Evolutionary conservation across 2,888 invertebrate species (phyloP).

Genomic region (Apodemia mormo): DNA sequence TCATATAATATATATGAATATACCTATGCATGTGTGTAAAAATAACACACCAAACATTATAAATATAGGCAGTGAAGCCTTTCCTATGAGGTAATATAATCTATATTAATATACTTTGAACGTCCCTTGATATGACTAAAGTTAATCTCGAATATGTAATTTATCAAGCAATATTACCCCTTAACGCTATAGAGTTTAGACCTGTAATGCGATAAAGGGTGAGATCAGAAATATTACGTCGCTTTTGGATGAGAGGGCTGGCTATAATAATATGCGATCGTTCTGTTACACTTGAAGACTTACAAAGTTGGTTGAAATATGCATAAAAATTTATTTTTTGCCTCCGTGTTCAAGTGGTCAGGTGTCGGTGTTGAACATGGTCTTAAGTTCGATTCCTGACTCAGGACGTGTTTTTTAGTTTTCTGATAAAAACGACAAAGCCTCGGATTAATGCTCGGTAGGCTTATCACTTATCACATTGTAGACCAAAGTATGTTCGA

Average conservation of each 20-base stretch:
- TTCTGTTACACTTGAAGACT: neutral
- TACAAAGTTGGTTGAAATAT: neutral
- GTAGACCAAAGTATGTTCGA: too few species aligned
- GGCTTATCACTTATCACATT: too few species aligned
- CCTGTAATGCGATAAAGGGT: neutral
- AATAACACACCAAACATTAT: constrained; percentile 1
- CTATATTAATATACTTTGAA: constrained; percentile 12
- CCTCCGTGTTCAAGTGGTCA: neutral
- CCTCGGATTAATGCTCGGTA: too few species aligned
- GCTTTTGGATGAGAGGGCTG: constrained; percentile 5
- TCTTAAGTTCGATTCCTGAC: too few species aligned
- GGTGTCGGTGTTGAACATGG: too few species aligned
- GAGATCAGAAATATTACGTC: neutral
- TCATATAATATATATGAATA: too few species aligned
- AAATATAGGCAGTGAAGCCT: neutral
- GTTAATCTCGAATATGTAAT: constrained; percentile 9
- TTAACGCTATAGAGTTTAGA: neutral
- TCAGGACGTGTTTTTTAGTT: too few species aligned
- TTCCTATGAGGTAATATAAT: neutral
- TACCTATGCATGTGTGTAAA: neutral
- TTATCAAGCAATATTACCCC: neutral
- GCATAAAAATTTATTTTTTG: neutral
- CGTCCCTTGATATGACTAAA: constrained; percentile 9
- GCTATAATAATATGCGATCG: neutral
- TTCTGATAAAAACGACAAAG: too few species aligned